Base-by-base conservation (phyloP, 2,797 vertebrate species). In the Semotilus atromaculatus region DNA sequence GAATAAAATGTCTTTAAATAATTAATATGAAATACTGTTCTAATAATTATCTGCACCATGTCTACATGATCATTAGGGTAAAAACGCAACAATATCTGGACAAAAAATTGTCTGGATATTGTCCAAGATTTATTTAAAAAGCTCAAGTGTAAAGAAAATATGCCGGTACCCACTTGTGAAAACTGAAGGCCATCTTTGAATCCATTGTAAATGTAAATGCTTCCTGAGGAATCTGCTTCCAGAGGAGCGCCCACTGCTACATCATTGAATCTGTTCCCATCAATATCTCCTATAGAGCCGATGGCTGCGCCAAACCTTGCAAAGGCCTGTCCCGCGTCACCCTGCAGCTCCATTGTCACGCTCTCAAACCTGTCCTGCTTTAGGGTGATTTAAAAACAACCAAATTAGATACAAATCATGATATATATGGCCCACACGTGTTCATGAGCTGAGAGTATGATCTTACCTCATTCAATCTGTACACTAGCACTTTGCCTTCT, bases 401-500 rank as follows among this genome's bases (percentile, higher is more conserved):
- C 26, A 0, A 26, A 48, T 80, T 19, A 58, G 43, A 18, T 34
- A n/a, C 31, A 36, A 55, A 81, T 48, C 7, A 18, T n/a, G 0
- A 26, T 40, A 23, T 51, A 31, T 40, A 70, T 23, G 31, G 40
- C 29, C 29, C 21, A 48, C 14, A 38, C 23, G 5, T 29, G 48
- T 51, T 13, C 16, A 40, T 9, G 6, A 60, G 7, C 48, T 18
- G 4, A 55, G n/a, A 29, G 19, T 19, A 62, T 71, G 36, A 78
- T 11, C 70, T 71, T 79, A 93, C 92, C 72, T 92, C 64, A 68
- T 93, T 90, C 82, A 96, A 85, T 77, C 64, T 87, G 91, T 96
- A 96, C 73, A 93, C 64, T 31, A 95, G 94, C 88, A 96, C 95
- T 91, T 92, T 94, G 36, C 96, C 96, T 86, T 94, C 95, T 88